Evolutionary conservation across 1,140 invertebrate genomes (phyloP).

Genomic region (Papilio dardanus): DNA sequence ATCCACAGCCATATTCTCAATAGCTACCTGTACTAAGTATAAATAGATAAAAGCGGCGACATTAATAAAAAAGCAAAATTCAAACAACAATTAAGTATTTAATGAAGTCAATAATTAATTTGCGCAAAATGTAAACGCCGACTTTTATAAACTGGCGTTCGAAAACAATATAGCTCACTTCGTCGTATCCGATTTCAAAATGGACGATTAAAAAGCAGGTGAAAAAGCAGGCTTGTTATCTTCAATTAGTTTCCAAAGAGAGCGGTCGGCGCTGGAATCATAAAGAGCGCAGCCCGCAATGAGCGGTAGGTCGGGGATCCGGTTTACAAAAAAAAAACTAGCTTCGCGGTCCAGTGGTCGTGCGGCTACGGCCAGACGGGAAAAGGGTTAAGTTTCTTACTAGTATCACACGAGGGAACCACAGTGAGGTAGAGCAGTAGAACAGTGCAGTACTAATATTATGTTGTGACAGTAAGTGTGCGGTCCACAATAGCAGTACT

Average conservation of each 20-base stretch:
- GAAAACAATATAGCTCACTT: conserved; percentile 60
- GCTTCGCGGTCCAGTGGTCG: conserved; percentile 51
- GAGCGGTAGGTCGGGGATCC: conserved; percentile 54
- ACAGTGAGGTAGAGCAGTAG: neutral
- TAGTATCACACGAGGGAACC: neutral
- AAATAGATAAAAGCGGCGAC: neutral
- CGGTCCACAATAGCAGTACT: neutral
- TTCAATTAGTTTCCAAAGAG: conserved; percentile 73
- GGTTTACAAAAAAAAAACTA: conserved; percentile 64
- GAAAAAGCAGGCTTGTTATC: conserved; percentile 71
- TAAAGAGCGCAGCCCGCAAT: conserved; percentile 56
- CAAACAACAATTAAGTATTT: neutral
- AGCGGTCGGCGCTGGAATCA: conserved; percentile 58
- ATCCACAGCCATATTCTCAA: neutral
- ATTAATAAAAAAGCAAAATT: neutral
- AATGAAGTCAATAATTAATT: neutral
- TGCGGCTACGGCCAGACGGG: conserved; percentile 44
- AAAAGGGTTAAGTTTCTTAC: conserved; percentile 59
- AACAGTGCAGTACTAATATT: neutral
- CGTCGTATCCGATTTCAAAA: conserved; percentile 55
- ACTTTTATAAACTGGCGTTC: conserved; percentile 32
- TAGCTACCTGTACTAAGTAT: neutral
- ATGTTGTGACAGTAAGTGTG: neutral
- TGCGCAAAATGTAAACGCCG: neutral
- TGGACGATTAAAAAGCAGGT: conserved; percentile 51